Evolutionary conservation across 2,888 invertebrate species (phyloP).

Genomic region (Panzeria rudis): DNA sequence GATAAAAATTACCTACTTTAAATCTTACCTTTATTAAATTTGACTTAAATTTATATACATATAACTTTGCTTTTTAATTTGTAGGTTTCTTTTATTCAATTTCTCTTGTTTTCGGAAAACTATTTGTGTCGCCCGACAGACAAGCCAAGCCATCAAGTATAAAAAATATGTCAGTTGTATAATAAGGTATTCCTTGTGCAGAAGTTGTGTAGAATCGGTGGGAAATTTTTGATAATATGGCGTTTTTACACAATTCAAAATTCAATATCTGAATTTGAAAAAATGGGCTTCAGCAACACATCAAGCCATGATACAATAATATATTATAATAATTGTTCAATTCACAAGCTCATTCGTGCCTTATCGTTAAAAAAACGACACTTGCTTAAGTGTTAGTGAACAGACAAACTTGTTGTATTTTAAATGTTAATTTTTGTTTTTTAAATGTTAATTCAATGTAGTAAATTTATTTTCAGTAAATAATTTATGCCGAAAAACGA

Average conservation of each 20-base stretch:
- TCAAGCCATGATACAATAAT: too few species aligned
- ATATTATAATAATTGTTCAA: too few species aligned
- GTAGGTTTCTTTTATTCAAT: background rate
- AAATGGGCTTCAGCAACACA: too few species aligned
- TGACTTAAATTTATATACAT: slow-evolving; percentile 4
- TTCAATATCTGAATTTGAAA: slow-evolving; percentile 1
- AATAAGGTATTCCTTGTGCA: slow-evolving; percentile 17
- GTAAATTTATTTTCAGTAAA: too few species aligned
- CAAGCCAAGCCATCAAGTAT: slow-evolving; percentile 59
- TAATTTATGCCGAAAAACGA: too few species aligned
- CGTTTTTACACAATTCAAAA: background rate
- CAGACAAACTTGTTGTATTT: too few species aligned
- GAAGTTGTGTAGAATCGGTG: background rate
- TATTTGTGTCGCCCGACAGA: slow-evolving; percentile 53
- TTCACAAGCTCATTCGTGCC: too few species aligned
- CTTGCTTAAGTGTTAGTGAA: too few species aligned
- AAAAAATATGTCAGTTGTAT: slow-evolving; percentile 33
- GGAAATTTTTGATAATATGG: background rate
- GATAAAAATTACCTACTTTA: background rate
- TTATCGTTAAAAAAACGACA: too few species aligned
- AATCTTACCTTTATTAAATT: slow-evolving; percentile 33
- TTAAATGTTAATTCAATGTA: too few species aligned
- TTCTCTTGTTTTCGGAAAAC: slow-evolving; percentile 5
- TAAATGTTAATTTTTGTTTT: too few species aligned
- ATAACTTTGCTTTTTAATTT: slow-evolving; percentile 14